These are phyloP conservation scores for Caenorhabditis imperialis DNA, from an alignment of 2,888 invertebrate genomes.

Conservation along the genomic window DNA sequence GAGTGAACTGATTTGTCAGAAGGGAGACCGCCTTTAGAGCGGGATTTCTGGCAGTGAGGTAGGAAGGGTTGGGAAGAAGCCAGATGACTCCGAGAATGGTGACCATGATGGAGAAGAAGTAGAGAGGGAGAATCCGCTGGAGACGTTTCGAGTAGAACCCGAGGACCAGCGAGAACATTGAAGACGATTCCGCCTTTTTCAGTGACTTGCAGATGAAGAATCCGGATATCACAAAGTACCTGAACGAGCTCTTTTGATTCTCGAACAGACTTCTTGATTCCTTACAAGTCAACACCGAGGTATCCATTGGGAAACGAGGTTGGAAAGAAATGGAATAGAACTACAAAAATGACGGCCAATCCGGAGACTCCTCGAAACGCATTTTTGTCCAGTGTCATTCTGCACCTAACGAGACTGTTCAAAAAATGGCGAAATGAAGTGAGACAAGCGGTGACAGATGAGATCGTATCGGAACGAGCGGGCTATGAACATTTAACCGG, in stretches of 20 bases:
- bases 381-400: too few relatives aligned
- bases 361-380: constrained; percentile 26
- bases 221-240: constrained; percentile 9
- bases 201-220: constrained; percentile 15
- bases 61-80: constrained; percentile 5
- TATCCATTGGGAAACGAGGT: constrained; percentile 39
- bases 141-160: constrained; percentile 4
- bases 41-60: background rate
- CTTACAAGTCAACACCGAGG: constrained; percentile 48
- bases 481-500: too few relatives aligned
- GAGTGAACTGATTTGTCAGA: constrained; percentile 6
- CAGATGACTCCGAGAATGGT: background rate
- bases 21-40: constrained; percentile 7
- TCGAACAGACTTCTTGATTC: background rate
- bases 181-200: background rate
- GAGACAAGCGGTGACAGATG: too few relatives aligned
- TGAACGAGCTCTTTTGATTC: background rate
- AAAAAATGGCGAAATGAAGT: too few relatives aligned
- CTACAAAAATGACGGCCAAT: constrained; percentile 16
- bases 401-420: too few relatives aligned
- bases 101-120: background rate
- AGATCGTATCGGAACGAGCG: too few relatives aligned
- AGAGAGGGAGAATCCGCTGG: constrained; percentile 9
- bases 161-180: background rate
- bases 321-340: constrained; percentile 41